These are phyloP conservation scores for Riptortus pedestris DNA, from an alignment of 1,140 invertebrate species.

Conservation along the genomic window DNA sequence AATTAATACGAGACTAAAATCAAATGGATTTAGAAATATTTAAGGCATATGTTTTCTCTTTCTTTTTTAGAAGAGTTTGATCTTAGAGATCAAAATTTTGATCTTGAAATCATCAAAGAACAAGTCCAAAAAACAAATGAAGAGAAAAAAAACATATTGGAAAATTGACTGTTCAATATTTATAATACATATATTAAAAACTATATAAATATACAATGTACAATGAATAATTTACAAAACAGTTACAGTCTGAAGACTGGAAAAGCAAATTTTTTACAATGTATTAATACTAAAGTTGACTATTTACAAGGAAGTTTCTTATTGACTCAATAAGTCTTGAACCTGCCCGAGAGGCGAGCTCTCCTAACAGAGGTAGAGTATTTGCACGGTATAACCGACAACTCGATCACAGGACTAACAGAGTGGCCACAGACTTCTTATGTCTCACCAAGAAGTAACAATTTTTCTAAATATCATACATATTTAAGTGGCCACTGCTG, in stretches of 20 bases:
- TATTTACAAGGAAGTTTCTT: conserved; percentile 14
- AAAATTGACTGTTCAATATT: not conserved
- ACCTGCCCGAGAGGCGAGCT: not conserved
- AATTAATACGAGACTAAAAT: too few relatives aligned
- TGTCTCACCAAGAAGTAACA: not conserved
- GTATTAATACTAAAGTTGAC: not conserved
- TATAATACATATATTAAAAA: conserved; percentile 15
- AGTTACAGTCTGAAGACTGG: not conserved
- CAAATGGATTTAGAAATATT: too few relatives aligned
- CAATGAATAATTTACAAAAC: conserved; percentile 16
- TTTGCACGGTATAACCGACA: too few relatives aligned
- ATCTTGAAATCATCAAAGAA: too few relatives aligned
- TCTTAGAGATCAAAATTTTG: too few relatives aligned
- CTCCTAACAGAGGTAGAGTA: not conserved
- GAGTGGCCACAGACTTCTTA: too few relatives aligned
- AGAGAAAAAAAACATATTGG: not conserved
- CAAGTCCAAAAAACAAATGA: too few relatives aligned
- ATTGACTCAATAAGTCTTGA: not conserved
- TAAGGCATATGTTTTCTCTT: too few relatives aligned
- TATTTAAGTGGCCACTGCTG: not conserved
- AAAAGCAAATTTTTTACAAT: not conserved
- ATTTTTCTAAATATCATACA: not conserved
- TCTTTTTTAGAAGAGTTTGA: too few relatives aligned
- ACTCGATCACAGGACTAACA: not conserved
- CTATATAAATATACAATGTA: conserved; percentile 17